Evolutionary conservation across 2,113 vertebrate genomes (phyloP).

Genomic region (Melanotaenia duboulayi): DNA sequence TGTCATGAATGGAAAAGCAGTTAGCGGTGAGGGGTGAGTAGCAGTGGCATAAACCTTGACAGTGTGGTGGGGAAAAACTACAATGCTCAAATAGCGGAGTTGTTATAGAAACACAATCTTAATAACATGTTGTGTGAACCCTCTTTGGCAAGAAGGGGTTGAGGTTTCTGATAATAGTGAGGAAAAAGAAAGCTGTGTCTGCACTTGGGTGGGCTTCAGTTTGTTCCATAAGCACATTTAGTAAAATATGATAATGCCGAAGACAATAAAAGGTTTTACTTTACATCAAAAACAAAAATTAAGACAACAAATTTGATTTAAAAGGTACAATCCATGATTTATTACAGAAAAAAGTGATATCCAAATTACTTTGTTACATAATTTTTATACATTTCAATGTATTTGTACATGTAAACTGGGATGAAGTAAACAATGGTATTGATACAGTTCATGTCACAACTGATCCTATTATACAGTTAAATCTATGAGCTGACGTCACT

Average conservation of each 20-base stretch:
- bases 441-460: conserved; percentile 71
- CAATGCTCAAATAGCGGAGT: conserved; percentile 61
- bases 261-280: conserved; percentile 15
- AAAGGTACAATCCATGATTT: conserved; percentile 85
- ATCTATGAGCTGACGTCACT: conserved; percentile 48
- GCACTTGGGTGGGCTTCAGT: conserved; percentile 9
- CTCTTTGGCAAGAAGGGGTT: conserved; percentile 27
- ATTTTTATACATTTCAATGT: conserved; percentile 77
- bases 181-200: conserved; percentile 27
- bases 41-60: conserved; percentile 51
- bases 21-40: conserved; percentile 42
- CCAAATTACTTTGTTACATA: conserved; percentile 82
- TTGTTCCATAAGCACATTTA: conserved; percentile 58
- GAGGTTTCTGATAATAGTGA: conserved; percentile 57
- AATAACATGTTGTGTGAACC: conserved; percentile 56
- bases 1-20: conserved; percentile 52
- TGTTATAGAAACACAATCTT: conserved; percentile 42
- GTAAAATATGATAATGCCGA: conserved; percentile 6
- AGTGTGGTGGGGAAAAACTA: conserved; percentile 71
- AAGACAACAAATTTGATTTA: conserved; percentile 59
- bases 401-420: conserved; percentile 86
- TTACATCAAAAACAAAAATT: neutral
- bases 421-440: conserved; percentile 83
- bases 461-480: conserved; percentile 56
- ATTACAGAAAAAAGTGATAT: conserved; percentile 88